Evolutionary conservation across 1,140 invertebrate genomes (phyloP).

Genomic region (Drosophila tani): DNA sequence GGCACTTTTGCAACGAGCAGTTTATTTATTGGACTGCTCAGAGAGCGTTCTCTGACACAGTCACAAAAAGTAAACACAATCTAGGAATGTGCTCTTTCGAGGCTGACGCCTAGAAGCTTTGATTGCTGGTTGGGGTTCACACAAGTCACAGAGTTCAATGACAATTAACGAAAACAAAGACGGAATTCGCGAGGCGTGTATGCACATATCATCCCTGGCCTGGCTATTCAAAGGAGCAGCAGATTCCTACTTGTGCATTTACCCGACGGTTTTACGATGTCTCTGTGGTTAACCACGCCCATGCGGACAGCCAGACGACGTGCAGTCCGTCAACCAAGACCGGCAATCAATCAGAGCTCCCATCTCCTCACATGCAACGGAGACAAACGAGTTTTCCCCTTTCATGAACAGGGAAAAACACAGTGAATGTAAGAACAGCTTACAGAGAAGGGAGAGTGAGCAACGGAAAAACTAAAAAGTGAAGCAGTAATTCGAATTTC

Average conservation of each 20-base stretch:
- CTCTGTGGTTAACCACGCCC: slow-evolving; percentile 15
- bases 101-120: slow-evolving; percentile 3
- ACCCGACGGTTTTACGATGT: neutral
- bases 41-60: neutral
- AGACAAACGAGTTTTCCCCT: slow-evolving; percentile 23
- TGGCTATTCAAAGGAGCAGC: neutral
- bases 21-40: neutral
- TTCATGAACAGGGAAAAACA: neutral
- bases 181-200: neutral
- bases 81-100: slow-evolving; percentile 17
- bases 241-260: neutral
- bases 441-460: neutral
- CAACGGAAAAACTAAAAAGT: slow-evolving; percentile 9
- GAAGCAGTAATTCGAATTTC: slow-evolving; percentile 20
- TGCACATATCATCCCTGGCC: neutral
- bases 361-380: neutral
- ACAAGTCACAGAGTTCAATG: slow-evolving; percentile 59
- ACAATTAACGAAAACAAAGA: slow-evolving; percentile 14
- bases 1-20: slow-evolving; percentile 9
- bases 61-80: neutral
- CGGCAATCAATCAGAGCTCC: slow-evolving; percentile 54
- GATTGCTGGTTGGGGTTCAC: slow-evolving; percentile 39
- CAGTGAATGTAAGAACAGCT: neutral
- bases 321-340: slow-evolving; percentile 40
- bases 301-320: slow-evolving; percentile 34